Base-by-base conservation (phyloP, 2,113 vertebrate genomes). In the Climacteris rufus region DNA sequence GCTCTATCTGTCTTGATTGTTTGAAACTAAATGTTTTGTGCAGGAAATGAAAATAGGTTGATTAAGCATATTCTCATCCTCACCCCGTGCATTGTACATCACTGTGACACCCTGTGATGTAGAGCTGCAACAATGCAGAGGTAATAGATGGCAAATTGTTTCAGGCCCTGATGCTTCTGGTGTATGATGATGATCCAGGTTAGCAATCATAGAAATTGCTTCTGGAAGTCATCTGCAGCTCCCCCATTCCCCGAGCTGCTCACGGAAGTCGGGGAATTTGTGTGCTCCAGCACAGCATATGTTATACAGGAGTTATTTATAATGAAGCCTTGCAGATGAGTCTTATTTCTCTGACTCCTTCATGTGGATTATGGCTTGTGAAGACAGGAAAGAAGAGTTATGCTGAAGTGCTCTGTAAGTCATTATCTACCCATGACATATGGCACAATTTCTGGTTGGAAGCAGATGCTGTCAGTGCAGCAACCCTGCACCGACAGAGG, bases 181-280 rank as follows among this genome's bases (percentile, higher is more conserved):
- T 83, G 65, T 56, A 52, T 86, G 79, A 79, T 89, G 70, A 66
- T 90, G 87, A 86, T 78, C 76, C 83, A 90, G 86, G 37, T 60
- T 75, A 88, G 88, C 83, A 95, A 92, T 83, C 93, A 86, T 28
- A 96, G 66, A 84, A 97, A 96, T 95, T 94, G 61, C 75, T 92
- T 91, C 74, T 69, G 93, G 78, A 89, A 94, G 64, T 39, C 86
- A 47, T 37, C 86, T 61, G 82, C 50, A 76, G 88, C 94, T 89
- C 63, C 39, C 33, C 87, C 89, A 33, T 91, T 91, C 92, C 70
- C 57, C 4, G 52, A 89, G 37, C 65, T 74, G 69, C 92, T 93
- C 11, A 2, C 35, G 0, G 50, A 78, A 74, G 49, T 21, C 23
- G 42, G 76, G 87, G 90, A 33, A 81, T 90, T 87, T 90, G 64